Evolutionary conservation across 2,888 invertebrate species (phyloP).

Genomic region (Parapristionchus giblindavisi): DNA sequence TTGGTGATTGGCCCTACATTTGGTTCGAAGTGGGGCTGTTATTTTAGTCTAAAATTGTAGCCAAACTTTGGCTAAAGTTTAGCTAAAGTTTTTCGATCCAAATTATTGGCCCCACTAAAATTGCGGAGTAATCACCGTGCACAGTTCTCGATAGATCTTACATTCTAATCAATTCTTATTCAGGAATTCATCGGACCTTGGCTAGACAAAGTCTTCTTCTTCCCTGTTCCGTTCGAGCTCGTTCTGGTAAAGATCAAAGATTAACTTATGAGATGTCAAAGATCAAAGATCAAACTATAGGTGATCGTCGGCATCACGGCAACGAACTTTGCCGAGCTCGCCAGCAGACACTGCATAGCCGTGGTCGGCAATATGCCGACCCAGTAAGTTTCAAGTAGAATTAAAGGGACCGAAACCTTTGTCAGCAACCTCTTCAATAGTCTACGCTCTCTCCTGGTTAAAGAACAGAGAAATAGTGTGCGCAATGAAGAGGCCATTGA

Average conservation of each 20-base stretch:
- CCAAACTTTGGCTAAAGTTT: too few relatives aligned
- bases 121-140: too few relatives aligned
- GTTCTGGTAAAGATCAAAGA: constrained; percentile 52
- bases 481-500: too few relatives aligned
- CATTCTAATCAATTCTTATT: constrained; percentile 49
- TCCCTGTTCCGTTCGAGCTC: constrained; percentile 67
- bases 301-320: constrained; percentile 67
- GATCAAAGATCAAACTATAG: constrained; percentile 37
- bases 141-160: too few relatives aligned
- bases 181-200: constrained; percentile 63
- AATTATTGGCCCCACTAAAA: too few relatives aligned
- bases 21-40: too few relatives aligned
- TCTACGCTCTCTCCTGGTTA: too few relatives aligned
- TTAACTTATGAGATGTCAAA: constrained; percentile 22
- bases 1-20: too few relatives aligned
- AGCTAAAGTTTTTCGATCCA: too few relatives aligned
- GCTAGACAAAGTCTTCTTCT: constrained; percentile 64
- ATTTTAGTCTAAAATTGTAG: too few relatives aligned
- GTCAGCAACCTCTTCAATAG: too few relatives aligned
- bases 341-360: constrained; percentile 58
- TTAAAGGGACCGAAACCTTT: neutral
- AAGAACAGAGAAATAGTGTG: too few relatives aligned
- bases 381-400: constrained; percentile 45
- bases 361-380: constrained; percentile 68
- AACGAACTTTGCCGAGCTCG: constrained; percentile 66